Evolutionary conservation across 2,113 vertebrate species (phyloP), one percentile per base, ranked within the genome.

Genomic region (Australoheros scitulus): DNA sequence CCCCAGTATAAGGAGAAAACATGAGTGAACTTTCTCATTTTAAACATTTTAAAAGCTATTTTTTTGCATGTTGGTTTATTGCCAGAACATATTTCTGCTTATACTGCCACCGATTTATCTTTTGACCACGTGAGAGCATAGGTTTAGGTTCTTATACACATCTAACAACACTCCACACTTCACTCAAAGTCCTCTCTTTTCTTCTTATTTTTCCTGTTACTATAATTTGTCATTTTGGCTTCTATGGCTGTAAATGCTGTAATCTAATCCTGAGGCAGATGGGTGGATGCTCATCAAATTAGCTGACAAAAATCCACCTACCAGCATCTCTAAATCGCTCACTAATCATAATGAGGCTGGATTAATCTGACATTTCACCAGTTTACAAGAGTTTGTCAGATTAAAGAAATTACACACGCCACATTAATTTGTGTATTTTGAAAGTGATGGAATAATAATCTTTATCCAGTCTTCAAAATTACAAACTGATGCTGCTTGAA

Each of bases 291-390:
- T 52, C 17, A 5, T 78, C 29, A 38, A 52, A 52, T 34, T 64
- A 20, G 61, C 77, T 65, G 77, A 72, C 6, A 55, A 57, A 68
- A 65, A 79, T 79, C 61, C 61, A 65, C 32, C 50, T 15, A 41
- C 32, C 7, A 41, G 61, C 50, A 64, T 29, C 77, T 58, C 22
- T 65, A 20, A 55, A 79, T 32, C 18, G 32, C 47, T 38, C 47
- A 26, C 65, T 79, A 63, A 64, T 56, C 60, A 36, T 56, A 17
- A 79, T 57, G 47, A 11, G 24, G 15, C 5, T 65, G 17, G 47
- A 38, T 29, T 68, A 80, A 68, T 70, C 78, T n/a, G 55, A 32
- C 52, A 43, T 59, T 43, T 68, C 1, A 4, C 4, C 61, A 65
- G 34, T 29, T 58, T 79, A 56, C 14, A 61, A 18, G 36, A 38